Base-by-base conservation (phyloP, 2,797 vertebrate genomes). In the Chaetophractus vellerosus region DNA sequence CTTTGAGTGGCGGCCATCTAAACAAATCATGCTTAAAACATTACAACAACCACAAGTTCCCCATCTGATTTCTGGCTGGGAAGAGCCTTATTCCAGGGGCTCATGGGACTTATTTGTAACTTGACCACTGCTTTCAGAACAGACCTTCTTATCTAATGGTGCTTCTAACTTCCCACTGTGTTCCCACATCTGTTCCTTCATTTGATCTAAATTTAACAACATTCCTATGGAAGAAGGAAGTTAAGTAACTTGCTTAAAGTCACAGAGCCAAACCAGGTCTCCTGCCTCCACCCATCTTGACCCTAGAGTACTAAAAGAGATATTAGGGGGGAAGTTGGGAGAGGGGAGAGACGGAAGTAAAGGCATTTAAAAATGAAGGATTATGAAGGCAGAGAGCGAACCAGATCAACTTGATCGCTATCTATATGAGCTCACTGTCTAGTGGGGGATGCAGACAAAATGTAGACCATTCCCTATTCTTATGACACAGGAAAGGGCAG, bases 151-250 rank as follows among this genome's bases (percentile, higher is more conserved):
- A 84, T 31, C 48, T 79, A 72, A 45, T 41, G 74, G 61, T n/a
- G 74, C 69, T 68, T 72, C 14, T 48, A 86, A 76, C 64, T 91
- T 85, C 19, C 18, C 50, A 33, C 2, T 24, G 68, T 50, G 52
- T 33, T 89, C 81, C 50, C 38, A 74, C 41, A 52, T 71, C 36
- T 84, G 83, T 76, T 95, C 52, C 72, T 72, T 63, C 74, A 52
- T 94, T 90, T 79, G 12, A 64, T 91, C 84, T 95, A 79, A 89
- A 85, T 92, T 81, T 94, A 91, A 88, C 74, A 64, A 55, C 38
- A 74, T 6, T 93, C 28, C 63, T 63, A 0, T 94, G 88, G 93
- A 28, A 92, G 89, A 92, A 90, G 91, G 88, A 94, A 75, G 84
- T 94, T 82, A 87, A 91, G 55, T 52, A 90, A 94, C 24, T 86